Conservation (phyloP, 2,888 invertebrate species). For the Heteromyza rotundicornis region DNA sequence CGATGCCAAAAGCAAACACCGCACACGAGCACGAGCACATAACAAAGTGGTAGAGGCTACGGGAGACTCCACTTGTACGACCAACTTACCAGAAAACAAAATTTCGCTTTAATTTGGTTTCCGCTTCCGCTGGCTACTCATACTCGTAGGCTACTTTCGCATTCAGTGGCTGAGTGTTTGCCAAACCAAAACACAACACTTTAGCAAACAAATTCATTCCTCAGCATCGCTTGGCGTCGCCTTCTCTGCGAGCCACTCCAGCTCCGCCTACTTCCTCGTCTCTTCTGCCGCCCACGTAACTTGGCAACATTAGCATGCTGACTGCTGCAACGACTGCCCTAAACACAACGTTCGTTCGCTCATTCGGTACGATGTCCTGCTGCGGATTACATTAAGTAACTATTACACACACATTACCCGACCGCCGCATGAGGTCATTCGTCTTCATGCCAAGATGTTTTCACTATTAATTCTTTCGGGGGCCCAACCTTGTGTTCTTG, state of each 20-base stretch:
- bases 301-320: conserved; percentile 1
- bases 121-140: neutral
- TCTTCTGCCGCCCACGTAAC: neutral
- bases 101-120: conserved; percentile 5
- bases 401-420: conserved; percentile 6
- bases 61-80: too few species aligned
- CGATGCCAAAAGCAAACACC: too few species aligned
- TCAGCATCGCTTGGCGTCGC: neutral
- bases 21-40: too few species aligned
- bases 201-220: conserved; percentile 1
- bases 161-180: neutral
- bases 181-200: conserved; percentile 7
- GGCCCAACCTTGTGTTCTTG: neutral
- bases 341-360: neutral
- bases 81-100: too few species aligned
- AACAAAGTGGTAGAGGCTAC: too few species aligned
- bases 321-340: neutral
- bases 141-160: too few species aligned
- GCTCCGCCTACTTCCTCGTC: neutral
- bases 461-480: neutral
- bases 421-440: neutral
- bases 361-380: neutral
- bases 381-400: conserved; percentile 3
- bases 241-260: neutral
- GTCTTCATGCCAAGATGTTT: neutral